Evolutionary conservation across 2,888 invertebrate genomes (phyloP).

Genomic region (Nomada goodeniana): DNA sequence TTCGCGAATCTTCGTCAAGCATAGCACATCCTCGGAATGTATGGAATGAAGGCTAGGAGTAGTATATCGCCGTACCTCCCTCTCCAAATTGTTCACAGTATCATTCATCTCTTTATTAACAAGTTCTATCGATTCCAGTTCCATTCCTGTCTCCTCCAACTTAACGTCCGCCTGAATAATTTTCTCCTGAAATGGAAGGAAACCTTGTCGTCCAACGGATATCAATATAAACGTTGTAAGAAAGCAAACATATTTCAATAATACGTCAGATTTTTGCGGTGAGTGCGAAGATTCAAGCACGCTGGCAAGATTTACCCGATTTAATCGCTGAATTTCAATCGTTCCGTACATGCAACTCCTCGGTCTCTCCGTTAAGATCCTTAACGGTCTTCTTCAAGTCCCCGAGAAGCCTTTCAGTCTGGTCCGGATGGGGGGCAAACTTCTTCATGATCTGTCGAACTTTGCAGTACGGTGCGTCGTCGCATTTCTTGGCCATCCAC

Average conservation of each 20-base stretch:
- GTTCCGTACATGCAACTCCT: constrained; percentile 80
- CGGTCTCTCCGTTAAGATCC: constrained; percentile 74
- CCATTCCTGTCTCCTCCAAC: constrained; percentile 77
- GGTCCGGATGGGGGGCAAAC: constrained; percentile 71
- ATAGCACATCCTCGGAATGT: constrained; percentile 77
- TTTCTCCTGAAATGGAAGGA: constrained; percentile 71
- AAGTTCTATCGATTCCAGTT: constrained; percentile 76
- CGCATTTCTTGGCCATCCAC: constrained; percentile 60
- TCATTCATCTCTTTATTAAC: constrained; percentile 75
- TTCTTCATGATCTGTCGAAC: constrained; percentile 75
- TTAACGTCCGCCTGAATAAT: constrained; percentile 79
- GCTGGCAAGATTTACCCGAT: constrained; percentile 73
- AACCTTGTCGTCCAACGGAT: not conserved
- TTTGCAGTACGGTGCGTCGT: constrained; percentile 69
- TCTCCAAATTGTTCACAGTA: constrained; percentile 67
- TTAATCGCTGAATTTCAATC: constrained; percentile 72
- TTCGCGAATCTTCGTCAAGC: constrained; percentile 75
- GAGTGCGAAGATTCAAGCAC: constrained; percentile 39
- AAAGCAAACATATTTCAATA: not conserved
- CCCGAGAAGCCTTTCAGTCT: constrained; percentile 74
- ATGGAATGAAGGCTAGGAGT: constrained; percentile 76
- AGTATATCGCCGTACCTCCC: constrained; percentile 59
- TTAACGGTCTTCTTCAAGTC: constrained; percentile 68
- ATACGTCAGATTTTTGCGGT: not conserved
- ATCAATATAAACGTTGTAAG: not conserved